phyloP scores from a whole-genome alignment of 2,113 vertebrate species.

The Ivindomyrus marchei region DNA sequence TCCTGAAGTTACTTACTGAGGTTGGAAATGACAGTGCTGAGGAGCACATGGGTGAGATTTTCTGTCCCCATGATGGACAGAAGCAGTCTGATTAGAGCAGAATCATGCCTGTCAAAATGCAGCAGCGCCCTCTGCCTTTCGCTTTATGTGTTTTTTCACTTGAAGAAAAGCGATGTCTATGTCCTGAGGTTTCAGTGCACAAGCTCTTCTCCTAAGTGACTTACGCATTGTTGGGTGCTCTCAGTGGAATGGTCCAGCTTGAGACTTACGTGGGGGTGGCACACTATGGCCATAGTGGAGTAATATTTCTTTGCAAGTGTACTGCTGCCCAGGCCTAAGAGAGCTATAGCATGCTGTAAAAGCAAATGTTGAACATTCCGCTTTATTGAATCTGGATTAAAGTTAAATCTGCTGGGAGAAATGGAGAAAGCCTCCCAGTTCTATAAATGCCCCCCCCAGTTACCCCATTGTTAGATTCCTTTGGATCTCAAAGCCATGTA shows the following conservation, averaged over 20 bases:
- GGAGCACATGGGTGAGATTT: neutral
- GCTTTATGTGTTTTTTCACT: neutral
- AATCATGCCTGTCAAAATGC: neutral
- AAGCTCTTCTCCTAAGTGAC: neutral
- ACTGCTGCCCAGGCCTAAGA: neutral
- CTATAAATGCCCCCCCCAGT: slow-evolving; percentile 27
- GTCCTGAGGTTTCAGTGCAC: neutral
- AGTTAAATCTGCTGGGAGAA: slow-evolving; percentile 31
- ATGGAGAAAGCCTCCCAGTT: slow-evolving; percentile 8
- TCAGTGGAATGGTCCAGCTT: neutral
- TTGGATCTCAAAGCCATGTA: slow-evolving; percentile 21
- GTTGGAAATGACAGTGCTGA: neutral
- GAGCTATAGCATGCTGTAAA: neutral
- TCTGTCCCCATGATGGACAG: neutral
- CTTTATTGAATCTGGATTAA: slow-evolving; percentile 27
- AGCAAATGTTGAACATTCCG: neutral
- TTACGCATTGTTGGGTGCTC: neutral
- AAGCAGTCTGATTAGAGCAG: neutral
- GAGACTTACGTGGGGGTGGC: neutral
- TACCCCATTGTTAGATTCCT: slow-evolving; percentile 36
- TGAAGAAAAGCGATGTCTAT: neutral
- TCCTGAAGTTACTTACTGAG: neutral
- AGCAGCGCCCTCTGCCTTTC: neutral
- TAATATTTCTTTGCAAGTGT: neutral
- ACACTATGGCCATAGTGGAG: neutral